Evolutionary conservation across 2,797 vertebrate species (phyloP), one percentile per base, ranked within the genome.

Genomic region (Syncerus caffer): DNA sequence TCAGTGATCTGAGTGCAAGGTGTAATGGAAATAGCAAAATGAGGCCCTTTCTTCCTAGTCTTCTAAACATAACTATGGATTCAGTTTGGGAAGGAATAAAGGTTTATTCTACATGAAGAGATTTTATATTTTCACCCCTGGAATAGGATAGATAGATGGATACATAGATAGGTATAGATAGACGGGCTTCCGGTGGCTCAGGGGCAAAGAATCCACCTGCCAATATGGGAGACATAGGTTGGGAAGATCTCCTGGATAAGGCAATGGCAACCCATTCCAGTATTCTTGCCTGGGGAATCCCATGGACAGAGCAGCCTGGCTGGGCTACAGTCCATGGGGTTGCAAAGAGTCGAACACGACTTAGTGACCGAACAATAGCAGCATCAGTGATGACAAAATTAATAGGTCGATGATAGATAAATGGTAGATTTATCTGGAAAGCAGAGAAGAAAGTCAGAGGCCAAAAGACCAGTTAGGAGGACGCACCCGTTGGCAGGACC

Each of bases 1-100:
- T 1, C 3, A 21, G 9, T 4, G 3, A 6, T 45, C 71, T 27
- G 5, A 29, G 2, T 1, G 11, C 0, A n/a, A 27, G 15, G 17
- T 12, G 2, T 19, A 3, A 6, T 0, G 50, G 45, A 31, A 21
- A 67, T 0, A 17, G 7, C 14, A 7, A 38, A 21, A 11, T 1
- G 0, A 6, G 12, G 0, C 25, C 2, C 16, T 80, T 38, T 51
- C 84, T 45, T 38, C 57, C 47, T 12, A 6, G 6, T 55, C 57
- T 60, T 64, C 74, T n/a, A 4, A 62, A 16, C 0, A 0, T 9
- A 58, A 15, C 34, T 7, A 0, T 1, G 47, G 8, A 64, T 71
- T 85, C 16, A 10, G 1, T 5, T 25, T 4, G 27, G 60, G 10
- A 51, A 7, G 19, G 23, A 27, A 27, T 7, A 15, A 14, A 62